Base-by-base conservation (phyloP, 1,140 invertebrate genomes). In the Oncopeltus fasciatus region DNA sequence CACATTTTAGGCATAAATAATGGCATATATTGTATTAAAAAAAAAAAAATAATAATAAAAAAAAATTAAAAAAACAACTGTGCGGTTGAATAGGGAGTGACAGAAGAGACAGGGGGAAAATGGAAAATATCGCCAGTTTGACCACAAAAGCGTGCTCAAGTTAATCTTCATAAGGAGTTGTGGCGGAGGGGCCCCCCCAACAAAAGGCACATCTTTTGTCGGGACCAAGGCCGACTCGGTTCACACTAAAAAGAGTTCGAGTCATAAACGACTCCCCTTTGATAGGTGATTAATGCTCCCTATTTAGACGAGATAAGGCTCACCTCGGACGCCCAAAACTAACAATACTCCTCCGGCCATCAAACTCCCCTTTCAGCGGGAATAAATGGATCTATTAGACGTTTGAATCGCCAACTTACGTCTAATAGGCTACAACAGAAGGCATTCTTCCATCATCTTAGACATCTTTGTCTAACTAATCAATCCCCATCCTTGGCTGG, bases 331-430 rank as follows among this genome's bases (percentile, higher is more conserved):
- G n/a, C 21, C 11, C 9, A 49, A 49, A 49, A 11, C 47, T 21
- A 49, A 49, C 47, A 49, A 49, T 49, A n/a, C 9, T 11, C n/a
- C 11, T 21, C n/a, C n/a, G n/a, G 21, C 47, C 47, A 49, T 49
- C 47, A 49, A 49, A 49, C 47, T 49, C n/a, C 24, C 47, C 21
- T 49, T 49, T 49, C n/a, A 49, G 2, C 11, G n/a, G 4, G 47
- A 21, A 49, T 49, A 49, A 49, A 49, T 49, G 47, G 47, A 49
- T 49, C 47, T 49, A 49, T 49, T 49, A 49, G 47, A n/a, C 12
- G 47, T 2, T 21, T 49, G 58, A 38, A 43, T 24, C n/a, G 5
- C 58, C 11, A 9, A 8, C 24, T 57, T n/a, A 11, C 11, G 24
- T 24, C n/a, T n/a, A n/a, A n/a, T n/a, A n/a, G n/a, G n/a, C n/a